Conservation (phyloP, 2,797 vertebrate genomes). For the Gambusia yucatana region DNA sequence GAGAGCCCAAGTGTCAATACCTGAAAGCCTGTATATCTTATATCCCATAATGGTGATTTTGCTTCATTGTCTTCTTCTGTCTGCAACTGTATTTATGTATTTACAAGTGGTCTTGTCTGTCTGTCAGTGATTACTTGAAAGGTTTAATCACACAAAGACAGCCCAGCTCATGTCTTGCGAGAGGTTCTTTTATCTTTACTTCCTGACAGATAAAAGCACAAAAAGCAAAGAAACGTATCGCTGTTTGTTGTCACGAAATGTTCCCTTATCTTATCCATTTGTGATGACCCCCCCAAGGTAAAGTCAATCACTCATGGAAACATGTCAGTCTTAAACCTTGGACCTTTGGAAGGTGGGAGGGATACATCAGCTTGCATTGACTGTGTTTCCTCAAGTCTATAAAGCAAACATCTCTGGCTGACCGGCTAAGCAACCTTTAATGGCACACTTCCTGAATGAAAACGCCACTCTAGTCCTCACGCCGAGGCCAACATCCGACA, state of each 20-base stretch:
- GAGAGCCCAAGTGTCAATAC: constrained; percentile 76
- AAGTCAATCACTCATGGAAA: constrained; percentile 30
- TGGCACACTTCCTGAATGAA: constrained; percentile 66
- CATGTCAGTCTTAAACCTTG: neutral
- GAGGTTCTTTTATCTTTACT: constrained; percentile 45
- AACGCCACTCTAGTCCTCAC: constrained; percentile 17
- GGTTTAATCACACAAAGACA: constrained; percentile 59
- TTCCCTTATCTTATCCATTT: constrained; percentile 41
- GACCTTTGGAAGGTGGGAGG: neutral
- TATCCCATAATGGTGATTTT: constrained; percentile 55
- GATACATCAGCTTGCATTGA: neutral
- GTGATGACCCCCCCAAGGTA: constrained; percentile 51
- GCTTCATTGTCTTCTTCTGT: constrained; percentile 35
- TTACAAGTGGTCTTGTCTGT: constrained; percentile 24
- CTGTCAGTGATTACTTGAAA: constrained; percentile 52
- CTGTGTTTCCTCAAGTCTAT: constrained; percentile 27
- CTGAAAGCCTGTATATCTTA: constrained; percentile 70
- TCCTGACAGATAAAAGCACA: constrained; percentile 46
- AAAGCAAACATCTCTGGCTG: constrained; percentile 35
- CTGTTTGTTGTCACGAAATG: constrained; percentile 52
- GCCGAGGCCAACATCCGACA: constrained; percentile 19
- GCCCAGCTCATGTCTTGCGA: constrained; percentile 17
- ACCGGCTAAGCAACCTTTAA: constrained; percentile 58
- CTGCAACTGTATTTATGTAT: constrained; percentile 45
- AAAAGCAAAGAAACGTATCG: constrained; percentile 40